Percentiles rank a stretch among this genome's conserved stretches.
Evolutionary conservation across 30 jellyfish, hydroid and myxozoan species (phyloP).

Genomic region (Sanderia malayensis): DNA sequence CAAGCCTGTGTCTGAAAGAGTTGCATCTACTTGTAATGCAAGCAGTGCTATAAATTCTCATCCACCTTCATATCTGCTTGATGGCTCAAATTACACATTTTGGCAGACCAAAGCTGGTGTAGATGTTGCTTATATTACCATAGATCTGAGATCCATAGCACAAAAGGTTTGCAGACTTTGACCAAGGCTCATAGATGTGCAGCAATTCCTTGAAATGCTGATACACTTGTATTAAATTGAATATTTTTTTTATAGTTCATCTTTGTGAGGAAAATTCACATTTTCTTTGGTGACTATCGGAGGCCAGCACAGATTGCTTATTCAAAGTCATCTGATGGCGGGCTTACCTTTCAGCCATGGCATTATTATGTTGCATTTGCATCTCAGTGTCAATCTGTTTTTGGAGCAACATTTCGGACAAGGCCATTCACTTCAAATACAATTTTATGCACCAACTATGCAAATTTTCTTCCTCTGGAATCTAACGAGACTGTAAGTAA

Average conservation of each 20-base stretch:
- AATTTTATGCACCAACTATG: conserved; percentile 57
- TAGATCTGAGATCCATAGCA: conserved; percentile 49
- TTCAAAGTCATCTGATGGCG: conserved; percentile 21
- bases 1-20: too few species aligned
- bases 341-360: conserved; percentile 40
- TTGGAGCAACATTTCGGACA: conserved; percentile 26
- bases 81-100: conserved; percentile 35
- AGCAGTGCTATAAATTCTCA: conserved; percentile 28
- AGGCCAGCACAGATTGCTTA: conserved; percentile 33
- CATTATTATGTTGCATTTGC: conserved; percentile 62
- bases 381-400: conserved; percentile 54
- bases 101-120: conserved; percentile 75
- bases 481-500: conserved; percentile 48
- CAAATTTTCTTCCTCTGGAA: conserved; percentile 17
- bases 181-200: neutral
- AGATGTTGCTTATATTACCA: conserved; percentile 47
- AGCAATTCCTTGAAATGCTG: neutral
- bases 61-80: conserved; percentile 60
- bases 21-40: conserved; percentile 60
- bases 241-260: neutral
- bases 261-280: neutral
- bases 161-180: conserved; percentile 62
- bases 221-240: neutral
- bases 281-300: conserved; percentile 25
- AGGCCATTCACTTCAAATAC: conserved; percentile 59